A percentile compares a stretch with the other conserved stretches of the same genome.
Evolutionary conservation across 2,888 invertebrate species (phyloP).

Genomic region (Mythimna impura): DNA sequence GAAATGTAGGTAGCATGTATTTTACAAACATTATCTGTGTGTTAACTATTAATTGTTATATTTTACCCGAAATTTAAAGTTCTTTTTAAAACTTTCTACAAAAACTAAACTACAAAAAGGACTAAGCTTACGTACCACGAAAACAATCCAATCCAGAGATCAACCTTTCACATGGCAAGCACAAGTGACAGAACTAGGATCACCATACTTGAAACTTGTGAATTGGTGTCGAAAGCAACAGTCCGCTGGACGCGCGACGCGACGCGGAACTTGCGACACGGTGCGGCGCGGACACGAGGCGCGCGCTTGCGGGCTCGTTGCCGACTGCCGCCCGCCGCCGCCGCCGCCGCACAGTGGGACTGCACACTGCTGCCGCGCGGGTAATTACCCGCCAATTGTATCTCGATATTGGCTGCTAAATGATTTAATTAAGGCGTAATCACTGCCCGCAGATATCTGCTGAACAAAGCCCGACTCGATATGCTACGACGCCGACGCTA

Average conservation of each 20-base stretch:
- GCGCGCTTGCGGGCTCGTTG: constrained; percentile 12
- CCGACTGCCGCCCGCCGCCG: constrained; percentile 20
- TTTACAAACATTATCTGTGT: background rate
- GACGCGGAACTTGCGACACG: background rate
- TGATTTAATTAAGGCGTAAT: constrained; percentile 40
- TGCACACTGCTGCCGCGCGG: constrained; percentile 4
- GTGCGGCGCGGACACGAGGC: background rate
- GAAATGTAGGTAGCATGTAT: background rate
- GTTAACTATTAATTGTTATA: background rate
- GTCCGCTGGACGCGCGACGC: background rate
- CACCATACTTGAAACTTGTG: constrained; percentile 28
- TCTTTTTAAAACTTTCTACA: background rate
- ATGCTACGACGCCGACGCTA: background rate
- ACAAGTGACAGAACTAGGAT: background rate
- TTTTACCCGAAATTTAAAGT: background rate
- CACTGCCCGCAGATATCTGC: constrained; percentile 15
- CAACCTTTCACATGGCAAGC: constrained; percentile 20
- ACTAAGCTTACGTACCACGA: constrained; percentile 34
- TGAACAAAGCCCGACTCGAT: constrained; percentile 1
- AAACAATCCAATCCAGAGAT: constrained; percentile 27
- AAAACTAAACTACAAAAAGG: background rate
- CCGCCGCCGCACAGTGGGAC: background rate
- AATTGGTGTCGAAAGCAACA: too few species aligned
- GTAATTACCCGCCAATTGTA: constrained; percentile 36
- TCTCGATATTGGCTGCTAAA: constrained; percentile 31